Evolutionary conservation across 2,113 vertebrate genomes (phyloP), one percentile per base, ranked within the genome.

Genomic region (Suricata suricatta): DNA sequence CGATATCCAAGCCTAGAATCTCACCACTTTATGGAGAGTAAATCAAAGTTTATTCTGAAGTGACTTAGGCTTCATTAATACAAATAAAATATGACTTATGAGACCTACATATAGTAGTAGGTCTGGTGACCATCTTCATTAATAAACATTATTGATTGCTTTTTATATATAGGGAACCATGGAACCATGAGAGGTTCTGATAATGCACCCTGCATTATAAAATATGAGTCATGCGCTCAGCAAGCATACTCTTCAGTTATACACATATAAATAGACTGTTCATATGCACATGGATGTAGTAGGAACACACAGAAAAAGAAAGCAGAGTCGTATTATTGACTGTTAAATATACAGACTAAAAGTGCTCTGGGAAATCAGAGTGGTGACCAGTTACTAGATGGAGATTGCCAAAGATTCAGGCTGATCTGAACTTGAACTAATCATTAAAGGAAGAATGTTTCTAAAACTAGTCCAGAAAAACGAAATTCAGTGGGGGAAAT

Each of bases 21-120:
- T 82, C 44, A 81, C 60, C 15, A 93, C 68, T 96, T 88, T 66
- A n/a, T 80, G 81, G 17, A 86, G 16, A 71, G 13, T 35, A 93
- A 94, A 52, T 93, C n/a, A 57, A 50, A 72, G 35, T 79, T 94
- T 96, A 77, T 91, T 86, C n/a, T 93, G 77, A 64, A 95, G 44
- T 95, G 81, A 79, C 68, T 68, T 91, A 82, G 4, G 3, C 77
- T 86, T 93, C 52, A 72, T 81, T 64, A 85, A 47, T 93, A 93
- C 52, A 93, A 81, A 83, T 96, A 57, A 96, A 94, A 81, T 38
- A n/a, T 47, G 77, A 90, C 19, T 50, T 81, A 81, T 33, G 31
- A 35, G 29, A 83, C 17, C 14, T 80, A 69, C 15, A 74, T 76
- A 1, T 68, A 92, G 27, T 68, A 92, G 27, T 88, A 60, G 57